These are phyloP conservation scores for Synanthedon tipuliformis DNA, from an alignment of 2,888 invertebrate species.

Conservation along the genomic window DNA sequence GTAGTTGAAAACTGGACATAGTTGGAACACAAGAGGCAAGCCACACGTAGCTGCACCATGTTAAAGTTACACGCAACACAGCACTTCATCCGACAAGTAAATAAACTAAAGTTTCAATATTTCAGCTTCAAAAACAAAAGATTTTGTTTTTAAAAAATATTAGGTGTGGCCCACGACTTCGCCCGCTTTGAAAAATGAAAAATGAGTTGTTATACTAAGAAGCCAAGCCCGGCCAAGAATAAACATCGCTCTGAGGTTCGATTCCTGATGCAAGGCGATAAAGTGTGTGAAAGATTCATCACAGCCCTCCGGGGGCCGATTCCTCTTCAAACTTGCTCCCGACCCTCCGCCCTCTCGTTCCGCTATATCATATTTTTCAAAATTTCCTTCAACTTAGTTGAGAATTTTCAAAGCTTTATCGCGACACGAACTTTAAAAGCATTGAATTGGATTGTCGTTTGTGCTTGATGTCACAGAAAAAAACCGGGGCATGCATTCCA, in stretches of 20 bases:
- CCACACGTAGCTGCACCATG: slow-evolving; percentile 5
- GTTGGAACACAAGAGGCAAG: slow-evolving; percentile 19
- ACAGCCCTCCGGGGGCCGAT: slow-evolving; percentile 54
- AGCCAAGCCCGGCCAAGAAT: slow-evolving; percentile 1
- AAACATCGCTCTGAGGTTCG: slow-evolving; percentile 42
- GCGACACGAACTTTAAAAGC: slow-evolving; percentile 30
- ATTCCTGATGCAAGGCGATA: slow-evolving; percentile 58
- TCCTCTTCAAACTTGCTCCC: slow-evolving; percentile 56
- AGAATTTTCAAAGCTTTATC: slow-evolving; percentile 28
- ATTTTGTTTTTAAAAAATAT: no score
- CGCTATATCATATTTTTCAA: slow-evolving; percentile 64
- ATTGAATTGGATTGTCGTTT: slow-evolving; percentile 17
- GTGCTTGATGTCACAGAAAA: background rate
- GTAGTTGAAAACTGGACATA: slow-evolving; percentile 11
- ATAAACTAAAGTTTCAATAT: no score
- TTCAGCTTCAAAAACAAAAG: no score
- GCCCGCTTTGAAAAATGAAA: no score
- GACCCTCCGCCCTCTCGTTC: slow-evolving; percentile 38
- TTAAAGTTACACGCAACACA: no score
- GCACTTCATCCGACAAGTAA: no score
- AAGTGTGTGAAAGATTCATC: slow-evolving; percentile 67
- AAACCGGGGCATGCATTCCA: no score
- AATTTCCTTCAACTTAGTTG: slow-evolving; percentile 42
- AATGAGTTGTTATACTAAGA: no score
- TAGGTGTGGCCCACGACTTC: no score